Base-by-base conservation (phyloP, 2,113 vertebrate species). In the Vidua chalybeata region DNA sequence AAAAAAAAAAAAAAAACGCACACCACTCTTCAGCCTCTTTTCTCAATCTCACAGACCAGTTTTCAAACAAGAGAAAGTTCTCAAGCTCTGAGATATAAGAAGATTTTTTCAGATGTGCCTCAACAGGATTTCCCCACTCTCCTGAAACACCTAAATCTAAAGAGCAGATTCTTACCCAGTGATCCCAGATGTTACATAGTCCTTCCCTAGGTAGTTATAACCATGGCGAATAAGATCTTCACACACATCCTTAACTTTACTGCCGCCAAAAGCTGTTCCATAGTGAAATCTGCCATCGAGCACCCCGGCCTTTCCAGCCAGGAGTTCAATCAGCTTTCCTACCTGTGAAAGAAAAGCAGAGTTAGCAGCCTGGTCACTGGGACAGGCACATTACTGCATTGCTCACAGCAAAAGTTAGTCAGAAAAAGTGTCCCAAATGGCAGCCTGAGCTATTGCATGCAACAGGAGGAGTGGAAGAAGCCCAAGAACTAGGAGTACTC, bases 191-290 rank as follows among this genome's bases (percentile, higher is more conserved):
- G 99, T 99, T 87, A 99, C 99, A 4, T 98, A 99, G 97, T 99
- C 99, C 94, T 99, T 99, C 87, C 99, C 99, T 89, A 99, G 98
- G 97, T 99, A 99, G 98, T 99, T 99, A 97, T 99, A 99, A 56
- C 99, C 99, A 13, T 99, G 98, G 92, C 98, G 99, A 84, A 99
- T 99, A 4, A 99, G 99, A 96, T 99, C 99, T 96, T 99, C 99
- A 56, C 99, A 99, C 75, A 99, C 99, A 16, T 99, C 99, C 95
- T 99, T 99, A 90, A 99, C 99, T 96, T 99, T 99, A 96, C 99
- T 99, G 87, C 99, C 99, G 22, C 99, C 99, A 37, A 99, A 99
- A 16, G 99, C 99, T 0, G 99, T 99, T 56, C 99, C 99, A 1
- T 99, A 99, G 97, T 99, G 99, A 97, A 99, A 99, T 15, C 98